Base-by-base conservation (phyloP, 92 coral and sea anemone genomes). In the Porites lobata region DNA sequence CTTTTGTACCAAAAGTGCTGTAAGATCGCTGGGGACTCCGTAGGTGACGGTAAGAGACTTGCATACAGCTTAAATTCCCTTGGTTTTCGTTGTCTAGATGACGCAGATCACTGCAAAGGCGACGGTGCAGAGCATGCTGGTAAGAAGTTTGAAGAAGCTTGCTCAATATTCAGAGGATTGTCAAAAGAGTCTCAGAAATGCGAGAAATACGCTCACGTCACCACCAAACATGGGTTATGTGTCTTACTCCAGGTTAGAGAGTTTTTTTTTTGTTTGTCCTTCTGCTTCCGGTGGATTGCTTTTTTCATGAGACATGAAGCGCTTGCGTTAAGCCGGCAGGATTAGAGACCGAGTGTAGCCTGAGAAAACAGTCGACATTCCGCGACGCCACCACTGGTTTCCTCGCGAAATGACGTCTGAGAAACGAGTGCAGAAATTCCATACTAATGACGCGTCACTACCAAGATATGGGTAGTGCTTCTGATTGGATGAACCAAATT, bases 1-100 rank as follows among this genome's bases (percentile, higher is more conserved):
- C 17, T 13, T 0, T 9, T 77, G 67, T 77, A 77, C 43, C 68
- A 77, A 51, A 77, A 58, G 67, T 77, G 81, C 81, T 61, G 66
- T 50, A 56, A 57, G 14, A 7, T 77, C 68, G 69, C 81, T 26
- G 61, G 69, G 15, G 12, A 57, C 12, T 59, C 81, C 2, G 8
- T 29, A 54, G 59, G 12, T 17, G 81, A 77, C 54, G 53, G 61
- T 10, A 77, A 32, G 51, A 77, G 81, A 59, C 81, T 77, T 59
- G 81, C 69, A 11, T 67, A 77, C 81, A 77, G 81, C 26, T 20
- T 77, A 15, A 77, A 59, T 61, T 59, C 81, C 2, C 4, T 6
- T 7, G 81, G 69, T 8, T 77, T 77, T 18, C 81, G 67, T 59
- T 43, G 66, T 15, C 68, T 77, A 61, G 67, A 32, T 29, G 68